Base-by-base conservation (phyloP, 2,797 vertebrate genomes). In the Crenichthys baileyi region DNA sequence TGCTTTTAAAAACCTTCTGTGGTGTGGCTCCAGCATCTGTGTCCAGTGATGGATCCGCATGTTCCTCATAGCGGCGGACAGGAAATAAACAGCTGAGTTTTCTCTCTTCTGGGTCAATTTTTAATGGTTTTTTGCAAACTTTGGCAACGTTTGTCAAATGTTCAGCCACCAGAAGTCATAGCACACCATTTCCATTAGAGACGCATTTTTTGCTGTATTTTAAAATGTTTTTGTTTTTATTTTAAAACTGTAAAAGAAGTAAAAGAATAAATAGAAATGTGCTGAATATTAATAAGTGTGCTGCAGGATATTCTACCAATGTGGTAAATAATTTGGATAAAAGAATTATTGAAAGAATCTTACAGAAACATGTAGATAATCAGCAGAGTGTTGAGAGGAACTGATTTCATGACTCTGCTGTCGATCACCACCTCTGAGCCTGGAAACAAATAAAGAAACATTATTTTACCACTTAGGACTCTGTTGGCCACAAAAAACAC, bases 321-420 rank as follows among this genome's bases (percentile, higher is more conserved):
- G 16, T 67, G 1, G 2, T 58, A 58, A 41, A 24, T 24, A 24
- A 13, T 58, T 2, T 31, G n/a, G 8, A 50, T 58, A 7, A 26
- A 72, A 50, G 50, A 0, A 39, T 29, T 29, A 48, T 36, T 50
- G 50, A 58, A 51, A 56, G 9, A 56, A 77, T 97, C 97, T 97
- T 93, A 98, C 97, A 98, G 89, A 85, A 97, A 39, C 87, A 98
- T 92, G 1, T 98, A 99, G 89, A 97, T 85, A 48, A 96, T 71
- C 76, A 98, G 95, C 73, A 99, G 73, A 1, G 95, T 94, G 84
- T 96, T 97, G 79, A 98, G 91, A 80, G 96, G 95, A 0, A 94
- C 83, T 0, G 92, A 88, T 79, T 95, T 96, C 87, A 94, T 89
- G 26, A 89, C 85, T 79, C 94, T 95, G 73, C 92, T 74, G 90